These are phyloP conservation scores for Meloidogyne chitwoodi DNA, from an alignment of 1,140 invertebrate genomes.

Conservation along the genomic window DNA sequence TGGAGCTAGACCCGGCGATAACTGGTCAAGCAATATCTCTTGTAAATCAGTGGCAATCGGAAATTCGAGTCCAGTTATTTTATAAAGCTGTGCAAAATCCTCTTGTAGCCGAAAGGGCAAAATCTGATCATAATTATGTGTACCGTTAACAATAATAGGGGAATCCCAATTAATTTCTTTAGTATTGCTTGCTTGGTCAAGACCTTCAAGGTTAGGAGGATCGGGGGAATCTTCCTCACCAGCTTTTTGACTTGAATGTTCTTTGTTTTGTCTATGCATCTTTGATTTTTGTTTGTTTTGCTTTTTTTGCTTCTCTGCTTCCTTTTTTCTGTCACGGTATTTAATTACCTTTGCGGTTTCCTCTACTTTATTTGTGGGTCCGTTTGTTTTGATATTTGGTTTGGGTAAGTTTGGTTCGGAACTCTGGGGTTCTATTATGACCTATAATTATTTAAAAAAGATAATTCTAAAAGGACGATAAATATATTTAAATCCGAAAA, in stretches of 20 bases:
- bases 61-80: slow-evolving; percentile 35
- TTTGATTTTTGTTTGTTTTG: not conserved
- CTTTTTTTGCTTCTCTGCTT: not conserved
- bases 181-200: not conserved
- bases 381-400: too few species aligned
- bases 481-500: too few species aligned
- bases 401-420: too few species aligned
- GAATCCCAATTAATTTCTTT: not conserved
- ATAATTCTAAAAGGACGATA: too few species aligned
- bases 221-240: not conserved
- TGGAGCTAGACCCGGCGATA: slow-evolving; percentile 32
- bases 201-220: not conserved
- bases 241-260: not conserved
- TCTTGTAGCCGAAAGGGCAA: slow-evolving; percentile 51
- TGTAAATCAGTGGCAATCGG: slow-evolving; percentile 47
- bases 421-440: too few species aligned
- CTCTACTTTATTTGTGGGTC: too few species aligned
- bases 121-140: slow-evolving; percentile 19
- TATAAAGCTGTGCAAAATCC: slow-evolving; percentile 52
- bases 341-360: too few species aligned
- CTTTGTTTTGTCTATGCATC: not conserved
- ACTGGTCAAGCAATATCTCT: slow-evolving; percentile 50
- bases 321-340: not conserved
- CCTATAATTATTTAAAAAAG: too few species aligned
- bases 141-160: not conserved